phyloP scores from a whole-genome alignment of 2,888 invertebrate genomes.

The Oscheius sp. region DNA sequence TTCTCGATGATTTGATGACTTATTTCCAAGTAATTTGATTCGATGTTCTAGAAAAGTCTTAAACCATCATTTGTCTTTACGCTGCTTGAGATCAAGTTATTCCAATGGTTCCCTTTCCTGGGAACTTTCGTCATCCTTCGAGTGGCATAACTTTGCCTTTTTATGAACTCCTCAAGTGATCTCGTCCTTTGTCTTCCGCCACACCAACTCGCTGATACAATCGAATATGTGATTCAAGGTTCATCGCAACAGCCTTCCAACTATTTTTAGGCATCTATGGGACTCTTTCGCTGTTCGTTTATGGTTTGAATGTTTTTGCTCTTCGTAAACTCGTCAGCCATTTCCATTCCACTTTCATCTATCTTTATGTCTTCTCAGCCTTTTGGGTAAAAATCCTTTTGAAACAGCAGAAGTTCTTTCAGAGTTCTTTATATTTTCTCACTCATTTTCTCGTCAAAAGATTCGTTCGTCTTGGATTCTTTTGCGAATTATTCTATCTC shows the following conservation, averaged over 20 bases:
- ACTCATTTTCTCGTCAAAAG: conserved; percentile 36
- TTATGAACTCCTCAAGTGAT: too few relatives aligned
- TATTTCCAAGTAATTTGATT: too few relatives aligned
- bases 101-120: too few relatives aligned
- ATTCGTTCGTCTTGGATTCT: conserved; percentile 38
- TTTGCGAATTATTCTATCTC: conserved; percentile 35
- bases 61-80: too few relatives aligned
- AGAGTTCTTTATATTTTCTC: conserved; percentile 41
- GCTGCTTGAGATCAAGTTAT: too few relatives aligned
- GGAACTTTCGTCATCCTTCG: too few relatives aligned
- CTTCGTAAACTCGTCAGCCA: conserved; percentile 28
- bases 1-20: too few relatives aligned
- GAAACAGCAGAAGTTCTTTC: too few relatives aligned
- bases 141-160: background rate
- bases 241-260: background rate
- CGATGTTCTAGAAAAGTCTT: too few relatives aligned
- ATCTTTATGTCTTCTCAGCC: conserved; percentile 33
- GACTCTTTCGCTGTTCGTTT: conserved; percentile 27
- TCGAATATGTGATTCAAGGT: conserved; percentile 9
- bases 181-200: background rate
- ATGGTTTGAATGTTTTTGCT: conserved; percentile 35
- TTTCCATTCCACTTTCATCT: conserved; percentile 34
- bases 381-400: conserved; percentile 25
- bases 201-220: background rate
- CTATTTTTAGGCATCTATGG: conserved; percentile 34